Evolutionary conservation across 92 coral and sea anemone genomes (phyloP).

Genomic region (Umimayanthus kanabou): DNA sequence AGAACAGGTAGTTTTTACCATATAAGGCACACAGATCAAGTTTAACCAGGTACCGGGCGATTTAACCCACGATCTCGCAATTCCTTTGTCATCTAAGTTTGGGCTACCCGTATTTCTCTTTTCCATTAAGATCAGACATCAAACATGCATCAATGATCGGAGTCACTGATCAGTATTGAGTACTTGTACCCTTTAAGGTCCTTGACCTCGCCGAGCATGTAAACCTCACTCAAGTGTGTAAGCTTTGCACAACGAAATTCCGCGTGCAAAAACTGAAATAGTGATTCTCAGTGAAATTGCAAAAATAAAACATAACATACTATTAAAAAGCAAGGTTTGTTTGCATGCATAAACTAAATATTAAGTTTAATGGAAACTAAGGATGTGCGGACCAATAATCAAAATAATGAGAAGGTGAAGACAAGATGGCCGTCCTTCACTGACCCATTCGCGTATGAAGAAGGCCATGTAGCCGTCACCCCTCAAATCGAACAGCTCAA

Average conservation of each 20-base stretch:
- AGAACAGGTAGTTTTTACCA: constrained; percentile 69
- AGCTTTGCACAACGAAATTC: constrained; percentile 8
- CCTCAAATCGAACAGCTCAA: background rate
- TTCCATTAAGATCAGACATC: constrained; percentile 20
- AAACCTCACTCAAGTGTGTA: constrained; percentile 33
- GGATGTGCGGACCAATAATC: background rate
- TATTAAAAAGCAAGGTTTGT: background rate
- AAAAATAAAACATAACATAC: background rate
- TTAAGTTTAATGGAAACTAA: background rate
- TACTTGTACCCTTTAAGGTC: background rate
- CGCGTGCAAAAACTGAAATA: background rate
- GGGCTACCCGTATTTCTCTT: constrained; percentile 29
- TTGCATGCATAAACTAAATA: background rate
- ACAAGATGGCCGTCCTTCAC: constrained; percentile 34
- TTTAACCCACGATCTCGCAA: constrained; percentile 11
- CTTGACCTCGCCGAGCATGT: constrained; percentile 19
- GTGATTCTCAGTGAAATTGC: background rate
- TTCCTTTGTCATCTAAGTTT: constrained; percentile 15
- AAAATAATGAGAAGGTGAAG: background rate
- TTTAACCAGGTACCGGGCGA: constrained; percentile 46
- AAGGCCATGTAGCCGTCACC: constrained; percentile 7
- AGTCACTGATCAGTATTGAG: background rate
- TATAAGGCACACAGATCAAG: constrained; percentile 75
- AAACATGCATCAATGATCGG: constrained; percentile 34
- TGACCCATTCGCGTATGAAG: constrained; percentile 1